Percentiles rank a stretch among this genome's conserved stretches.
Evolutionary conservation across 37 sponge, comb jelly and placozoan genomes (phyloP).

Genomic region (Axinella damicornis): DNA sequence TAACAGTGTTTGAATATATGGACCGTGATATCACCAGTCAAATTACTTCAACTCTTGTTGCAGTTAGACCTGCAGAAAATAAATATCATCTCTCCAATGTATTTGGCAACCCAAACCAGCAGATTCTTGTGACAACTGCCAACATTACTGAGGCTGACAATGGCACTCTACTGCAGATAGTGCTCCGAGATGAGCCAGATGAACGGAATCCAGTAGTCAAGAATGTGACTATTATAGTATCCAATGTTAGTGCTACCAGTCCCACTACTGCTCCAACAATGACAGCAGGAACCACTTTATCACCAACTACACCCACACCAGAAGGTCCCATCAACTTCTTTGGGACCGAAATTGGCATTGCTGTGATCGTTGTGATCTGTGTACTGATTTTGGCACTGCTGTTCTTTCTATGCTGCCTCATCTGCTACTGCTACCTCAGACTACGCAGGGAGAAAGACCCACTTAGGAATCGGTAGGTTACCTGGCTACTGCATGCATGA

Average conservation of each 20-base stretch:
- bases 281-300: neutral
- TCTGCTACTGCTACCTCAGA: constrained; percentile 50
- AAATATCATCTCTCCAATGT: neutral
- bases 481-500: too few relatives aligned
- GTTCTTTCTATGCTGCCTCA: constrained; percentile 33
- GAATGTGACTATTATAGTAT: constrained; percentile 4
- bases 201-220: constrained; percentile 19
- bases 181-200: constrained; percentile 10
- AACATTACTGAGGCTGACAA: neutral
- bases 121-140: neutral
- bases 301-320: neutral
- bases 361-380: constrained; percentile 52
- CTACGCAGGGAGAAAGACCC: constrained; percentile 26
- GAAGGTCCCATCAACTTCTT: constrained; percentile 1
- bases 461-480: constrained; percentile 34
- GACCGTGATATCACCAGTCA: constrained; percentile 36
- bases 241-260: neutral
- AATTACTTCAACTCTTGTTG: constrained; percentile 11
- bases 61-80: neutral
- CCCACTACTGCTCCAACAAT: constrained; percentile 1
- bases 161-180: constrained; percentile 24
- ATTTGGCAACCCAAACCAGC: neutral
- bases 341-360: constrained; percentile 42
- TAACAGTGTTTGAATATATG: neutral
- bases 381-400: constrained; percentile 41